A percentile compares a stretch with the other conserved stretches of the same genome.
Evolutionary conservation across 2,888 invertebrate genomes (phyloP).

Genomic region (Mythimna ferrago): DNA sequence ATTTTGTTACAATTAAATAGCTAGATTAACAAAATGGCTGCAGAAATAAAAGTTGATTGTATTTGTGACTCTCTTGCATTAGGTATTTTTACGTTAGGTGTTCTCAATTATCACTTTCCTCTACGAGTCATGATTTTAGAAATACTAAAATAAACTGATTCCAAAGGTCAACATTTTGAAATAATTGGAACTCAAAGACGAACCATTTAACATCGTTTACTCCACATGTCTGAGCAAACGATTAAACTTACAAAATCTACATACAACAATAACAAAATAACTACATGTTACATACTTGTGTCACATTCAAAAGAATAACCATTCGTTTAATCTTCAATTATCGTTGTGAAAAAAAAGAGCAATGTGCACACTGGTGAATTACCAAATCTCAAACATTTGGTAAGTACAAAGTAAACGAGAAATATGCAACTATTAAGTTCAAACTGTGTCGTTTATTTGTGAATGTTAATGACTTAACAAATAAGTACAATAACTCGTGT

Average conservation of each 20-base stretch:
- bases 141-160: background rate
- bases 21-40: too few species aligned
- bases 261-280: slow-evolving; percentile 25
- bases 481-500: slow-evolving; percentile 25
- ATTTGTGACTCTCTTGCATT: too few species aligned
- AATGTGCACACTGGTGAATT: slow-evolving; percentile 15
- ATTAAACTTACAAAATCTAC: slow-evolving; percentile 22
- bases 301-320: slow-evolving; percentile 18
- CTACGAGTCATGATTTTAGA: background rate
- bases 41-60: too few species aligned
- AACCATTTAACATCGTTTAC: background rate
- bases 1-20: too few species aligned
- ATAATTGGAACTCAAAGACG: background rate
- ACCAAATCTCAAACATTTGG: slow-evolving; percentile 31
- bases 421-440: background rate
- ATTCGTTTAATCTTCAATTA: background rate
- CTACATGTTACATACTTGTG: slow-evolving; percentile 23
- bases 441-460: slow-evolving; percentile 31
- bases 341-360: slow-evolving; percentile 26
- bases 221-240: background rate
- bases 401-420: background rate
- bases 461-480: slow-evolving; percentile 38
- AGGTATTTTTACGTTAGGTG: too few species aligned
- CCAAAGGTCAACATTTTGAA: background rate
- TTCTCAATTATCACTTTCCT: too few species aligned